A percentile compares a stretch with the other conserved stretches of the same genome.
phyloP scores from a whole-genome alignment of 2,113 vertebrate genomes.

The Cranoglanis bouderius region DNA sequence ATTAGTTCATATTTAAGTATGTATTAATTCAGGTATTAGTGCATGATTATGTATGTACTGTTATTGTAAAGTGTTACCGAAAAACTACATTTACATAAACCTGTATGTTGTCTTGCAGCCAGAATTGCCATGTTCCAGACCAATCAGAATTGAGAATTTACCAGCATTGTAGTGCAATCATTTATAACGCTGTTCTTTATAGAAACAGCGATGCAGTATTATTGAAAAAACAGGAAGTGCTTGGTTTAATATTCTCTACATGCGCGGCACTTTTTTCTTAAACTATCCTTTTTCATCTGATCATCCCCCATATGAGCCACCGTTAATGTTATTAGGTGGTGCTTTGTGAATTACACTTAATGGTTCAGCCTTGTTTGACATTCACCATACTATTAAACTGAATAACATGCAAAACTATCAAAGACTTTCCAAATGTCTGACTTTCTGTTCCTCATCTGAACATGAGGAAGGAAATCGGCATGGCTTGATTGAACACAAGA shows the following conservation, averaged over 20 bases:
- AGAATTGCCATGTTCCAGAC: background rate
- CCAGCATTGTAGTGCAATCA: background rate
- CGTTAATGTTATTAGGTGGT: conserved; percentile 30
- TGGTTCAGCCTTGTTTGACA: conserved; percentile 50
- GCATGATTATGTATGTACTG: too few species aligned
- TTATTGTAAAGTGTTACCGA: too few species aligned
- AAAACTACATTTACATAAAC: background rate
- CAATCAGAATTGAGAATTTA: background rate
- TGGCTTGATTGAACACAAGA: conserved; percentile 90
- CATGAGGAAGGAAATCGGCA: conserved; percentile 75
- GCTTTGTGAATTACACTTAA: conserved; percentile 50
- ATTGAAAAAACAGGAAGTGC: background rate
- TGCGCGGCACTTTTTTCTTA: background rate
- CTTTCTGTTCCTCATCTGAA: conserved; percentile 63
- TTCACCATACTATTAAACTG: conserved; percentile 54
- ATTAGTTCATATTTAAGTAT: too few species aligned
- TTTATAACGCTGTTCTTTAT: background rate
- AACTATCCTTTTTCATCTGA: background rate
- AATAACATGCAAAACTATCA: conserved; percentile 56
- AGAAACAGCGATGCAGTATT: background rate
- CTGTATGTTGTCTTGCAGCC: background rate
- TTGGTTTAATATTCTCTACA: conserved; percentile 1
- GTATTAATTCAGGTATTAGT: too few species aligned
- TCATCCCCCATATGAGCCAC: background rate
- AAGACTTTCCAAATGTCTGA: conserved; percentile 60